Percentiles rank a stretch among this genome's conserved stretches.
phyloP scores from a whole-genome alignment of 2,113 vertebrate species.

The Cyrtonyx montezumae region DNA sequence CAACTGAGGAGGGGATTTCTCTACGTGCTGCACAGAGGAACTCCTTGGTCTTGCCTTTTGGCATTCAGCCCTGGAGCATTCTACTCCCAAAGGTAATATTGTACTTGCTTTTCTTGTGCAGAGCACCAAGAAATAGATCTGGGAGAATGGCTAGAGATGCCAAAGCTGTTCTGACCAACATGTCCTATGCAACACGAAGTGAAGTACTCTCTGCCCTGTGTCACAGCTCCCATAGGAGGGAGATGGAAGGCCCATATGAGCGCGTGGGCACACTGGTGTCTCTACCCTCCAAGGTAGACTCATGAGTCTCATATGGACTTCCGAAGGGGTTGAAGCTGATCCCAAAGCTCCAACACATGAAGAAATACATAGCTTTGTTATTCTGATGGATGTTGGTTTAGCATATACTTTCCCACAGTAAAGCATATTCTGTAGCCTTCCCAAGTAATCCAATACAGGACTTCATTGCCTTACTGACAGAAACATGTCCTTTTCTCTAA shows the following conservation, averaged over 20 bases:
- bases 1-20: not conserved
- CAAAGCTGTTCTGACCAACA: not conserved
- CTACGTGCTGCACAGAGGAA: not conserved
- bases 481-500: slow-evolving; percentile 1
- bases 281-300: not conserved
- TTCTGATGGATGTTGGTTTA: not conserved
- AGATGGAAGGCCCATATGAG: not conserved
- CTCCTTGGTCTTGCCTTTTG: not conserved
- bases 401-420: not conserved
- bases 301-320: not conserved
- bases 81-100: not conserved
- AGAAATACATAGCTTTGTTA: not conserved
- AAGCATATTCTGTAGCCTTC: not conserved
- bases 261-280: not conserved
- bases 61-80: not conserved
- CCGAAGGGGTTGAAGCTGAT: not conserved
- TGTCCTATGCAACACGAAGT: not conserved
- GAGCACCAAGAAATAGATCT: not conserved
- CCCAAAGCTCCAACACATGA: not conserved
- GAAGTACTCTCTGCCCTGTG: not conserved
- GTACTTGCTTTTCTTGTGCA: not conserved
- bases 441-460: not conserved
- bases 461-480: not conserved
- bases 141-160: not conserved
- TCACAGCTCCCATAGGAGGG: not conserved